These are phyloP conservation scores for Drosophila cardini DNA, from an alignment of 1,140 invertebrate genomes.

Conservation along the genomic window DNA sequence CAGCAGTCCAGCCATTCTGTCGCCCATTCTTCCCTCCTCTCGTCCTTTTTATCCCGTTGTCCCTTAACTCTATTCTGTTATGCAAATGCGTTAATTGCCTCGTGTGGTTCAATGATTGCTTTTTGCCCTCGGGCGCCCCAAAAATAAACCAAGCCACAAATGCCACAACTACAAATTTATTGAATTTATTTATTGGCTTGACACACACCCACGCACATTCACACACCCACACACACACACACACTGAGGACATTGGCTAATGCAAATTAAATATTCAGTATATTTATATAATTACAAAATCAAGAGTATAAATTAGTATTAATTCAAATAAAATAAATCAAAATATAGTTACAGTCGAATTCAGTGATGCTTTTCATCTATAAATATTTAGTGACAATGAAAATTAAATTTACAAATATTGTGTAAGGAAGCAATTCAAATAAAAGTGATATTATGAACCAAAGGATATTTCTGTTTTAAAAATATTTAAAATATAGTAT, in stretches of 20 bases:
- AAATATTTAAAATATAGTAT: too few relatives aligned
- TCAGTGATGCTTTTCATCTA: too few relatives aligned
- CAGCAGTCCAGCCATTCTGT: slow-evolving; percentile 2
- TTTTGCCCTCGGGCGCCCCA: slow-evolving; percentile 5
- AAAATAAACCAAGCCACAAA: slow-evolving; percentile 21
- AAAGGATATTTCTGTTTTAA: too few relatives aligned
- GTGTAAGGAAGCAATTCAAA: too few relatives aligned
- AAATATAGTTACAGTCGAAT: too few relatives aligned
- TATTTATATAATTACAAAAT: slow-evolving; percentile 44
- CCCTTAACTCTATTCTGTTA: slow-evolving; percentile 8
- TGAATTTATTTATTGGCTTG: slow-evolving; percentile 56
- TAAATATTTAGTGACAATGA: too few relatives aligned
- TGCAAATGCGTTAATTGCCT: slow-evolving; percentile 50
- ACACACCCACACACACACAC: not conserved
- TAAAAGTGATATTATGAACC: too few relatives aligned
- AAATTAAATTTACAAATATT: too few relatives aligned
- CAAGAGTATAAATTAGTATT: slow-evolving; percentile 20
- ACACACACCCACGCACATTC: slow-evolving; percentile 24
- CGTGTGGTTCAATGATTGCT: slow-evolving; percentile 40
- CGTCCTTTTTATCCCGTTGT: not conserved
- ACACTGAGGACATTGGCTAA: not conserved
- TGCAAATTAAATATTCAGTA: slow-evolving; percentile 54
- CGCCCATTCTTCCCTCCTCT: not conserved
- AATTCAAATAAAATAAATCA: too few relatives aligned
- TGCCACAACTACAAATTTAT: slow-evolving; percentile 26